Conservation (phyloP, 2,797 vertebrate species). For the Sitta carolinensis region DNA sequence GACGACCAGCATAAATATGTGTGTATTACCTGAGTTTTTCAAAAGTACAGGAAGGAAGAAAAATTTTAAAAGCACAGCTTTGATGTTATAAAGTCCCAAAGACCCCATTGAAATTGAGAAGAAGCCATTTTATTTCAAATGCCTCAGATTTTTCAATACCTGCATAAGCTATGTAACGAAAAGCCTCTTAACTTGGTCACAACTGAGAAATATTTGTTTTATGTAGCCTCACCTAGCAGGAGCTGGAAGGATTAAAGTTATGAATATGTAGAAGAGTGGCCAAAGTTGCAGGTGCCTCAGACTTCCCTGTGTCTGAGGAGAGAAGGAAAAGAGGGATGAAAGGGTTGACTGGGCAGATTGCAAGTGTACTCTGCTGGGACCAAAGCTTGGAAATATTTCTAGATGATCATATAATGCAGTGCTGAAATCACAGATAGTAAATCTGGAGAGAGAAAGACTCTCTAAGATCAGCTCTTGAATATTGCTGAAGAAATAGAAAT, state of each 20-base stretch:
- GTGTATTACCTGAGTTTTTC: neutral
- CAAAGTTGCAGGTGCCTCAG: neutral
- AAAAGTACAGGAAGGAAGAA: neutral
- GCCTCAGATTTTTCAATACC: neutral
- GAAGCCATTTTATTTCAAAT: neutral
- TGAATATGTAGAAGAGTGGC: neutral
- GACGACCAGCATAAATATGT: neutral
- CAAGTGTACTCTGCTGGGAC: neutral
- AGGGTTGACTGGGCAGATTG: neutral
- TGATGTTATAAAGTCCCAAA: neutral
- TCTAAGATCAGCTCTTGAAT: neutral
- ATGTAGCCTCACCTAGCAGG: neutral
- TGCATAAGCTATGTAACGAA: neutral
- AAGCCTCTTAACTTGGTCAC: neutral
- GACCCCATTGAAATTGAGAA: neutral
- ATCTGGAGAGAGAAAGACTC: neutral
- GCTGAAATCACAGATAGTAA: neutral
- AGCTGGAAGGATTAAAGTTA: slow-evolving; percentile 9
- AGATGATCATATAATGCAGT: neutral
- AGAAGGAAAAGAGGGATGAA: neutral
- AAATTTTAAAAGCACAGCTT: neutral
- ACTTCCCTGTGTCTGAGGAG: neutral
- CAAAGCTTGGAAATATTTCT: neutral
- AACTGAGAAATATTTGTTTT: slow-evolving; percentile 2
- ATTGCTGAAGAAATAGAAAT: neutral